phyloP scores from a whole-genome alignment of 1,140 invertebrate genomes.

The Trichonephila clavipes region DNA sequence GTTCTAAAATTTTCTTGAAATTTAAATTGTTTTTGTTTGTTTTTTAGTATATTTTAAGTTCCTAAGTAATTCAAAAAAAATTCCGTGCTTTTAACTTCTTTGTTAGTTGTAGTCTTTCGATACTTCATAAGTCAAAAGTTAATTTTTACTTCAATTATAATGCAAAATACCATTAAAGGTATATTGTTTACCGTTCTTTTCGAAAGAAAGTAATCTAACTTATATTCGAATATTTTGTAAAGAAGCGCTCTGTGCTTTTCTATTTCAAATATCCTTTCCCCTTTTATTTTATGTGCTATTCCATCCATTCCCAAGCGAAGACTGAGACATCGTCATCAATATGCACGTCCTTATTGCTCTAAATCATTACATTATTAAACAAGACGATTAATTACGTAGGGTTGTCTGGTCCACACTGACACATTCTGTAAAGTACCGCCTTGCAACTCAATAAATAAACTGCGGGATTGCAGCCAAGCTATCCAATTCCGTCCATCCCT shows the following conservation, averaged over 20 bases:
- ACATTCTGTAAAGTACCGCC: slow-evolving; percentile 25
- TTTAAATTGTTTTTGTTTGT: too few relatives aligned
- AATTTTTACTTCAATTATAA: too few relatives aligned
- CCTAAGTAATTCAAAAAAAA: too few relatives aligned
- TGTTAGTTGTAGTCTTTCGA: too few relatives aligned
- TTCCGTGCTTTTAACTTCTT: too few relatives aligned
- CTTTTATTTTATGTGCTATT: background rate
- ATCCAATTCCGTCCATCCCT: slow-evolving; percentile 40
- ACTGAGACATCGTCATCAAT: background rate
- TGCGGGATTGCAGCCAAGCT: background rate
- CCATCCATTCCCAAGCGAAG: background rate
- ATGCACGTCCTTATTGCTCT: background rate
- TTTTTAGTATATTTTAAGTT: too few relatives aligned
- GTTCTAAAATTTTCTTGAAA: too few relatives aligned
- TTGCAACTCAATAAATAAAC: slow-evolving; percentile 13
- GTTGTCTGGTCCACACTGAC: background rate
- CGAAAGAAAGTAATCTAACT: too few relatives aligned
- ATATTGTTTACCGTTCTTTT: too few relatives aligned
- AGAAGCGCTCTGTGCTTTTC: background rate
- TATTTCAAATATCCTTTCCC: background rate
- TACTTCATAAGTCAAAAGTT: too few relatives aligned
- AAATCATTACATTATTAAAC: background rate
- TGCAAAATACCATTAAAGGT: too few relatives aligned
- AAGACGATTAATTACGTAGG: slow-evolving; percentile 7
- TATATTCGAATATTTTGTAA: background rate